A percentile compares a stretch with the other conserved stretches of the same genome.
These are phyloP conservation scores for Symphodus melops DNA, from an alignment of 2,113 vertebrate genomes.

Conservation along the genomic window DNA sequence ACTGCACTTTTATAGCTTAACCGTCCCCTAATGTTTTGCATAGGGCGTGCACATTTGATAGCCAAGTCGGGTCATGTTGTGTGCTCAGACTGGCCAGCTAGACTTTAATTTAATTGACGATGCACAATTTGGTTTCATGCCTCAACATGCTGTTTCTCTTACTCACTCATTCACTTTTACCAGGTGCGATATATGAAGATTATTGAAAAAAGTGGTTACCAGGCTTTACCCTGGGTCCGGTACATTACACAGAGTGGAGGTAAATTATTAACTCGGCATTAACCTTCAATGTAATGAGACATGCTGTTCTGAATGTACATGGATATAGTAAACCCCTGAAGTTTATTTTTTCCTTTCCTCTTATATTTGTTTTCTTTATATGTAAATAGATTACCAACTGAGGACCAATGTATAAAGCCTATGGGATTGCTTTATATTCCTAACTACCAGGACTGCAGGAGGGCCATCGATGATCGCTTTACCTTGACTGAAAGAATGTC, in stretches of 20 bases:
- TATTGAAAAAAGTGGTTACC: slow-evolving; percentile 94
- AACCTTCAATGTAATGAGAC: neutral
- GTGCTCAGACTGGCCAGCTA: neutral
- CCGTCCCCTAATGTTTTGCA: neutral
- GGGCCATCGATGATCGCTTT: slow-evolving; percentile 40
- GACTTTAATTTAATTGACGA: slow-evolving; percentile 6
- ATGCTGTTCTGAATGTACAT: neutral
- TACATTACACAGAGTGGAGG: slow-evolving; percentile 96
- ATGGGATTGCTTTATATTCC: neutral
- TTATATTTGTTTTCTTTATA: slow-evolving; percentile 24
- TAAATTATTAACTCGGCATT: slow-evolving; percentile 49
- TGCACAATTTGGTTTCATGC: slow-evolving; percentile 5
- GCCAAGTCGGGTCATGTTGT: slow-evolving; percentile 26
- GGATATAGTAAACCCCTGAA: neutral
- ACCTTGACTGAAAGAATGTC: slow-evolving; percentile 53
- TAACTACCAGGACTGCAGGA: slow-evolving; percentile 22
- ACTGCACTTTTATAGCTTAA: neutral
- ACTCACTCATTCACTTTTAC: slow-evolving; percentile 2
- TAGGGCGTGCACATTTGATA: neutral
- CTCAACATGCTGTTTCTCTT: slow-evolving; percentile 22
- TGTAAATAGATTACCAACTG: slow-evolving; percentile 84
- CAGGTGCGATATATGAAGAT: slow-evolving; percentile 97
- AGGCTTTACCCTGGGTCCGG: slow-evolving; percentile 90
- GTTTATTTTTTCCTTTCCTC: neutral
- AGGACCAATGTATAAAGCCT: slow-evolving; percentile 76